These are phyloP conservation scores for Potamarius usumacintae DNA, from an alignment of 2,113 vertebrate genomes.

Conservation along the genomic window DNA sequence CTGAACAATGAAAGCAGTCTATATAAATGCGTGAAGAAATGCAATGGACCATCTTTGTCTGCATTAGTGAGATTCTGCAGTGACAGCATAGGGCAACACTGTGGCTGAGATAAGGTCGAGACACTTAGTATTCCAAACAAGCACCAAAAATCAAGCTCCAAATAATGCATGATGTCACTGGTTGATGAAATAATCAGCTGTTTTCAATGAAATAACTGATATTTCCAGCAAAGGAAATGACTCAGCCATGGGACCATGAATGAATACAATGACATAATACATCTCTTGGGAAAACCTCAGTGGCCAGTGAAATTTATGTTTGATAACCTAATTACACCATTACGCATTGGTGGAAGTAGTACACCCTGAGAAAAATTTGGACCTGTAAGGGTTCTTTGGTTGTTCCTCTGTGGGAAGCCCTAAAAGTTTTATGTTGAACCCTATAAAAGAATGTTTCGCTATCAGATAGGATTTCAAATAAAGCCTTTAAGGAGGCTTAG, in stretches of 20 bases:
- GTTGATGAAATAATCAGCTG: conserved; percentile 1
- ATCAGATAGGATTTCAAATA: neutral
- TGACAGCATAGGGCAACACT: conserved; percentile 41
- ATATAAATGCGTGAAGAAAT: neutral
- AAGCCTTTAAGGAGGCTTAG: neutral
- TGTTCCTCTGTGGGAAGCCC: neutral
- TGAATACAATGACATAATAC: neutral
- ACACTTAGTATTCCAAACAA: conserved; percentile 18
- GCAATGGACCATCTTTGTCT: neutral
- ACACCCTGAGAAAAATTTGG: neutral
- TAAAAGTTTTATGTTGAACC: neutral
- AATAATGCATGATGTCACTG: conserved; percentile 6
- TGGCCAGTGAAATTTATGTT: neutral
- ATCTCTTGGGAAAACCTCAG: no score
- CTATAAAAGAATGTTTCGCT: neutral
- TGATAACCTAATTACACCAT: neutral
- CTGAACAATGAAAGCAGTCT: conserved; percentile 6
- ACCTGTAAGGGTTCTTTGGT: neutral
- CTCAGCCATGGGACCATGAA: neutral
- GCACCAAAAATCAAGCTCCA: neutral
- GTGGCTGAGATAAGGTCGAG: conserved; percentile 1
- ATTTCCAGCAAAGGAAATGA: conserved; percentile 12
- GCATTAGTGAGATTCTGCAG: neutral
- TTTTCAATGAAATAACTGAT: conserved; percentile 11
- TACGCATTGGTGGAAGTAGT: neutral